Evolutionary conservation across 2,888 invertebrate genomes (phyloP), one percentile per base, ranked within the genome.

Genomic region (Caradrina kadenii): DNA sequence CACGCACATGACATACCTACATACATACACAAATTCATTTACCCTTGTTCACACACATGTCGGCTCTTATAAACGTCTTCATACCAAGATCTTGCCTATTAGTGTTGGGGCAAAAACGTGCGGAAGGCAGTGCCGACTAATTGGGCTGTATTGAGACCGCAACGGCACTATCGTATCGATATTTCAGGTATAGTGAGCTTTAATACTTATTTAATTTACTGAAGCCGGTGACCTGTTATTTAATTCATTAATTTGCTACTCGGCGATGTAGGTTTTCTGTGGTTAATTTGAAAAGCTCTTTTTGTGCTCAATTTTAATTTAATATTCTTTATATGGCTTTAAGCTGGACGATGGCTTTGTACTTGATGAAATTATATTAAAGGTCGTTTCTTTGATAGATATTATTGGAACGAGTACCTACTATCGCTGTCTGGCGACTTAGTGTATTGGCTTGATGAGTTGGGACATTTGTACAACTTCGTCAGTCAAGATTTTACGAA

Each of bases 21-120:
- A 11, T 19, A 49, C 31, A 13, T 5, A 42, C 42, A 39, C 21
- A 49, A 19, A 13, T 17, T 21, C 15, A 19, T 11, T 50, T 21
- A 17, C 10, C 1, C 8, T 45, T 62, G 39, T 63, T 67, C 72
- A 66, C 59, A 71, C 72, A 77, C 68, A 81, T 56, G 66, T 58
- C 83, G 82, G 54, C 6, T 56, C 50, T 66, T 91, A 85, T 92
- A 93, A 93, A 93, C 79, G 89, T 86, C 86, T 87, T 86, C 76
- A 80, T 85, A 80, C 79, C 83, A 87, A 90, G 91, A 92, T 90
- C 92, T 91, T 90, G 93, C 93, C 93, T 93, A 93, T 93, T 94
- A 93, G 93, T 89, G 93, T 90, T 87, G 86, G 90, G 89, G 93
- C 93, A 93, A 93, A 94, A 93, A 92, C 94, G 94, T 94, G 94